Evolutionary conservation across 2,888 invertebrate species (phyloP).

Genomic region (Catocala sponsa): DNA sequence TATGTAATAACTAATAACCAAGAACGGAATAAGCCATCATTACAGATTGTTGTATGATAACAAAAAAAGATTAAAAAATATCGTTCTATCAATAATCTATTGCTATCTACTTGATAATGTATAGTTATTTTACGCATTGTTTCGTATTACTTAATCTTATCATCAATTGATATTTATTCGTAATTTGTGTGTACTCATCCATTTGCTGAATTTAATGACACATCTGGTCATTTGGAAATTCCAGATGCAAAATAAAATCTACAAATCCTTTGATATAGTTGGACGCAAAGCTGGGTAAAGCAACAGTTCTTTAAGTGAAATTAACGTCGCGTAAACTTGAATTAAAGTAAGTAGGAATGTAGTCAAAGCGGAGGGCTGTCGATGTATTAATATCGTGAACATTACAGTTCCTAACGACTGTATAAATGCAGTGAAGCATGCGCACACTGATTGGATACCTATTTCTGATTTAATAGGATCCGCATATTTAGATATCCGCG

Average conservation of each 20-base stretch:
- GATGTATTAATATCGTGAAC: conserved; percentile 53
- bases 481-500: conserved; percentile 65
- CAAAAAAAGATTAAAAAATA: too few species aligned
- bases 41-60: too few species aligned
- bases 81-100: too few species aligned
- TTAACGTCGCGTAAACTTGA: conserved; percentile 27
- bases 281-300: conserved; percentile 13
- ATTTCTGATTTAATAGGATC: conserved; percentile 76
- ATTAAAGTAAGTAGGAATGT: conserved; percentile 52
- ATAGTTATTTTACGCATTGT: too few species aligned
- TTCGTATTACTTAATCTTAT: conserved; percentile 18
- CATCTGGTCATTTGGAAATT: conserved; percentile 1
- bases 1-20: conserved; percentile 30
- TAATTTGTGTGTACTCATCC: conserved; percentile 19
- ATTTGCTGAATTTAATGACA: conserved; percentile 7
- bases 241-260: background rate
- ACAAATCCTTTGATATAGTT: conserved; percentile 27
- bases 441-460: conserved; percentile 76
- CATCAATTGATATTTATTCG: conserved; percentile 14
- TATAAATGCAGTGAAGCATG: conserved; percentile 69
- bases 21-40: too few species aligned
- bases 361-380: conserved; percentile 35
- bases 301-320: conserved; percentile 14
- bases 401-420: conserved; percentile 61
- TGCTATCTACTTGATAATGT: too few species aligned